These are phyloP conservation scores for Cryptocephalus primarius DNA, from an alignment of 2,888 invertebrate species.

Conservation along the genomic window DNA sequence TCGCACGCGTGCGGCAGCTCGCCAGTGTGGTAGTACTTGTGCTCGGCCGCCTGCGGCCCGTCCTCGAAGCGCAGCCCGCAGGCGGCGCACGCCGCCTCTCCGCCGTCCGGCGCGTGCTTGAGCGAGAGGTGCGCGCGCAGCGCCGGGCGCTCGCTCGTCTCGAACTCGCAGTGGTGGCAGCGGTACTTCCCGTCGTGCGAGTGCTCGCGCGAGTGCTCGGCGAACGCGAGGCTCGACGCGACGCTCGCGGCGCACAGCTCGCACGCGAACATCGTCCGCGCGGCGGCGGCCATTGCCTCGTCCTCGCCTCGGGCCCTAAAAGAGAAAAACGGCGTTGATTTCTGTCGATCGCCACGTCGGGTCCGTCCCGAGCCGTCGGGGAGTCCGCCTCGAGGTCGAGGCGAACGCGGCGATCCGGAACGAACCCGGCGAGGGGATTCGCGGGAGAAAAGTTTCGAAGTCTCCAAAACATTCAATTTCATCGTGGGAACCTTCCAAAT, in stretches of 20 bases:
- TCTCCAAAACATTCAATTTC: too few relatives aligned
- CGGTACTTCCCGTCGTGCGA: not conserved
- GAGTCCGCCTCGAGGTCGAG: too few relatives aligned
- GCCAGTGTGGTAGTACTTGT: slow-evolving; percentile 29
- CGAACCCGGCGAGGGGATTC: too few relatives aligned
- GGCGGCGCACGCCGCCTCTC: not conserved
- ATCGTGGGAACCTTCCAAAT: too few relatives aligned
- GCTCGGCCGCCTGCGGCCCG: slow-evolving; percentile 12
- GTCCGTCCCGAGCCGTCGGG: too few relatives aligned
- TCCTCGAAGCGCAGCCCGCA: not conserved
- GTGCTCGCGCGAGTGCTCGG: not conserved
- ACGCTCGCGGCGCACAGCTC: not conserved
- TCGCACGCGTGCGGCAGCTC: slow-evolving; percentile 33
- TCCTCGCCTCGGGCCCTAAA: too few relatives aligned
- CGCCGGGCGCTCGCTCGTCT: not conserved
- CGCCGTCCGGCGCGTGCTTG: not conserved
- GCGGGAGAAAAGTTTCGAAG: too few relatives aligned
- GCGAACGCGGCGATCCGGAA: too few relatives aligned
- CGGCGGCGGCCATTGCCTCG: too few relatives aligned
- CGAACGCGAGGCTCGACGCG: not conserved
- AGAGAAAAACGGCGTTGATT: too few relatives aligned
- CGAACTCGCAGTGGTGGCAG: not conserved
- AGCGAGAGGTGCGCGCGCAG: not conserved
- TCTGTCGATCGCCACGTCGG: too few relatives aligned
- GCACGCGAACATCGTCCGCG: not conserved